These are phyloP conservation scores for Spilosoma lubricipeda DNA, from an alignment of 2,888 invertebrate species.

Conservation along the genomic window DNA sequence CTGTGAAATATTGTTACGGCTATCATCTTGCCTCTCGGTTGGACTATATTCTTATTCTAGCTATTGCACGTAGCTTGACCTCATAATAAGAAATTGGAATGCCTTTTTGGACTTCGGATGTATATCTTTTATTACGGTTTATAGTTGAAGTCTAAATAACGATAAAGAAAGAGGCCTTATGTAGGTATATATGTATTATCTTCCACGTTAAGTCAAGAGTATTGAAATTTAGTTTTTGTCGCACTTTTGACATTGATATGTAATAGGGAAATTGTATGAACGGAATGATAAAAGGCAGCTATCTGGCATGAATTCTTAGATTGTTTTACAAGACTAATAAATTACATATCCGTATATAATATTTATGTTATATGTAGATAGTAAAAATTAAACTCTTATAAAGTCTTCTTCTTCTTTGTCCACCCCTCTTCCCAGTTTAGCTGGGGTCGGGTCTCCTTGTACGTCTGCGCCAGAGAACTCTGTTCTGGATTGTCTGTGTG, in stretches of 20 bases:
- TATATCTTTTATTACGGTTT: neutral
- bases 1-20: constrained; percentile 46
- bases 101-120: neutral
- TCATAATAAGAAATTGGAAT: neutral
- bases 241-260: too few species aligned
- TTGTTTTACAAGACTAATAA: neutral
- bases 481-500: too few species aligned
- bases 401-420: too few species aligned
- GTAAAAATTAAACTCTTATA: neutral
- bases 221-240: too few species aligned
- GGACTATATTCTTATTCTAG: constrained; percentile 31
- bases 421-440: too few species aligned
- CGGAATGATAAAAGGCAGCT: too few species aligned
- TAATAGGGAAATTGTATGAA: too few species aligned
- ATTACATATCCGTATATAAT: neutral
- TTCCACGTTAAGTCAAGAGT: neutral
- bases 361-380: neutral
- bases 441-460: too few species aligned
- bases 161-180: neutral
- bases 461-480: too few species aligned
- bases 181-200: neutral
- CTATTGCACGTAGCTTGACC: constrained; percentile 26
- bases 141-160: neutral
- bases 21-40: constrained; percentile 29
- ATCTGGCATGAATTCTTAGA: too few species aligned